These are phyloP conservation scores for Gymnocephalus cernua DNA, from an alignment of 2,113 vertebrate genomes.

Conservation along the genomic window DNA sequence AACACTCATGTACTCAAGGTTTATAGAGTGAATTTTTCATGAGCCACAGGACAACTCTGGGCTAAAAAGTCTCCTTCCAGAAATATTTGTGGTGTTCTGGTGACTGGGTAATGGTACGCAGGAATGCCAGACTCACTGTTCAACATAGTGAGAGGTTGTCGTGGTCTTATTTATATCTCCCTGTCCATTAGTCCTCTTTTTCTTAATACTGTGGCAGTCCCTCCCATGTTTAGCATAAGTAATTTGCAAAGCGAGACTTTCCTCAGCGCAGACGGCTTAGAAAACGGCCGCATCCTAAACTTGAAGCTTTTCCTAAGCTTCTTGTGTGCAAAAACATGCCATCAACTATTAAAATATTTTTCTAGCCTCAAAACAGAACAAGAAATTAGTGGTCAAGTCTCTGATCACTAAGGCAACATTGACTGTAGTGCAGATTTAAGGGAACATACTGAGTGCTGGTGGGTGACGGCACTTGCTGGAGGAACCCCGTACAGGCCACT, in stretches of 20 bases:
- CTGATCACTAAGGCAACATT: constrained; percentile 28
- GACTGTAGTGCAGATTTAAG: constrained; percentile 31
- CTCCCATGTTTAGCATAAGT: background rate
- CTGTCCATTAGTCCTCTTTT: constrained; percentile 6
- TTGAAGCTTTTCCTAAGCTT: constrained; percentile 1
- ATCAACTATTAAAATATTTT: constrained; percentile 1
- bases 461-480: constrained; percentile 84
- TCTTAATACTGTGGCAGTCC: background rate
- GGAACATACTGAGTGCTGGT: constrained; percentile 90
- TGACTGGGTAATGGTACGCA: constrained; percentile 45
- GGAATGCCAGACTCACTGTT: constrained; percentile 43
- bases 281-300: background rate
- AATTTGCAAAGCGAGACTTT: background rate
- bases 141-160: constrained; percentile 33
- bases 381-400: constrained; percentile 3
- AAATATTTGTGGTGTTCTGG: constrained; percentile 72
- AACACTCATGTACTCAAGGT: constrained; percentile 54
- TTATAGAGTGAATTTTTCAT: constrained; percentile 65
- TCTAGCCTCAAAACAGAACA: constrained; percentile 12
- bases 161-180: constrained; percentile 30
- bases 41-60: constrained; percentile 48
- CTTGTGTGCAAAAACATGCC: constrained; percentile 2
- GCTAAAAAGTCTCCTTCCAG: constrained; percentile 58
- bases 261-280: background rate
- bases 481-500: constrained; percentile 89